Base-by-base conservation (phyloP, 2,113 vertebrate species). In the Ciconia boyciana region DNA sequence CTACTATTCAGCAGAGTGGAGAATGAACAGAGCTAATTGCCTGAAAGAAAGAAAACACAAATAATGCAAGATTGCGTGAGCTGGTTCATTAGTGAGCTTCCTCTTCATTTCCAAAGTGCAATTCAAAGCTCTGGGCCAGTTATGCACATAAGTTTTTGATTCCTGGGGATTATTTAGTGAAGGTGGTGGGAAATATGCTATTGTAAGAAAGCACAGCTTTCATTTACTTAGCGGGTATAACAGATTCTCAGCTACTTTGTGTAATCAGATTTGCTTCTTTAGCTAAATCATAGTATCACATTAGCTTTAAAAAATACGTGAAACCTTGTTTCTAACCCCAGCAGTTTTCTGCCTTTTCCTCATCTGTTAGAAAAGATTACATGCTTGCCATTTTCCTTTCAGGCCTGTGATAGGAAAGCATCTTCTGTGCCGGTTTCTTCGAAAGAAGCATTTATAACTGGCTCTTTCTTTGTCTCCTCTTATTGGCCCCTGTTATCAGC, bases 221-320 rank as follows among this genome's bases (percentile, higher is more conserved):
- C 48, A 58, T 91, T 93, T 93, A 76, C 82, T 95, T 71, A 72
- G 88, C 8, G 46, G 5, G 36, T 72, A 62, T 43, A 81, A 76
- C 72, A 89, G 62, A 87, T 74, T 90, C 84, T 95, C 77, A 64
- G 86, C 72, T 94, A 72, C 77, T 87, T 89, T 90, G 54, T 43
- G 61, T 87, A 95, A 93, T 84, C 68, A 88, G 87, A 94, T 95
- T 94, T 97, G 64, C 41, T 60, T 69, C 87, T 94, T 93, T 82
- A 81, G 81, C 66, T 96, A 91, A 91, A 94, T 91, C 88, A 93
- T 34, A 28, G n/a, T 69, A 78, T 31, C 70, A 31, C 8, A 4
- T 83, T 66, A 94, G 52, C 48, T 84, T 94, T 16, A 36, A 64
- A 95, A 88, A 77, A 52, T 6, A 75, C 7, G 43, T 65, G 41